Conservation (phyloP, 2,888 invertebrate species). For the Thera britannica region DNA sequence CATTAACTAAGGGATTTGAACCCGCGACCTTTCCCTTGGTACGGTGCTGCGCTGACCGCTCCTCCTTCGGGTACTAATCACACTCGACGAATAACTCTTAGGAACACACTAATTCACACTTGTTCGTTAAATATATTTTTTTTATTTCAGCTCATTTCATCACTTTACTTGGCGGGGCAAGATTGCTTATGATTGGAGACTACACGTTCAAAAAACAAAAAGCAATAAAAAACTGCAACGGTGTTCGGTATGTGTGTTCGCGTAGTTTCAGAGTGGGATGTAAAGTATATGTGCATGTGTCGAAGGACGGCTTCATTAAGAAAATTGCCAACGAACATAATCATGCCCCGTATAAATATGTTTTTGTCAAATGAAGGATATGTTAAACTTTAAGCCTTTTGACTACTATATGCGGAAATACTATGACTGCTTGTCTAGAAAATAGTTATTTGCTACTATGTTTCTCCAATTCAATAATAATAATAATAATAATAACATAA, state of each 20-base stretch:
- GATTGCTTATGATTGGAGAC: conserved; percentile 16
- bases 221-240: not conserved
- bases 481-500: no score
- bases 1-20: no score
- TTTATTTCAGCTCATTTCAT: conserved; percentile 19
- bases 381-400: not conserved
- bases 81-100: no score
- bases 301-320: conserved; percentile 2
- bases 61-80: no score
- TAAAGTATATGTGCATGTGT: conserved; percentile 18
- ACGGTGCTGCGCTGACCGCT: no score
- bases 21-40: no score
- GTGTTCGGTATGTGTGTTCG: conserved; percentile 4
- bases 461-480: no score
- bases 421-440: no score
- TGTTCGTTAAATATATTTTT: no score
- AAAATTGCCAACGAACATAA: conserved; percentile 5
- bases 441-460: no score
- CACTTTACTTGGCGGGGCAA: conserved; percentile 1
- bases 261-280: conserved; percentile 9
- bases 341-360: not conserved
- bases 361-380: not conserved
- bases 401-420: no score
- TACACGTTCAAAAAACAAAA: conserved; percentile 7
- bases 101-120: no score